Evolutionary conservation across 2,888 invertebrate genomes (phyloP), one percentile per base, ranked within the genome.

Genomic region (Polymixis lichenea): DNA sequence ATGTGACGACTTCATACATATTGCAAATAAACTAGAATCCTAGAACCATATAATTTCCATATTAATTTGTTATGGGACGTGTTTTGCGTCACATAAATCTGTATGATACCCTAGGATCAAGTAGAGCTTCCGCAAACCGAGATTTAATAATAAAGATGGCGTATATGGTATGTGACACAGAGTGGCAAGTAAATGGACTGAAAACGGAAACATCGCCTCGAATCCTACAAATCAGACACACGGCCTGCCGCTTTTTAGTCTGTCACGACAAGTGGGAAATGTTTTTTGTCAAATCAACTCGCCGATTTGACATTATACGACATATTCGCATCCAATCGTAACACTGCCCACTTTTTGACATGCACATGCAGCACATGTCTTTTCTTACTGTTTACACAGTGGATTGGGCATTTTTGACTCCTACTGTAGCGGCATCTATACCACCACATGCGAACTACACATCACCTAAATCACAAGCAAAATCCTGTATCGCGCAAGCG

Each of bases 1-100:
- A 88, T 86, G 83, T 89, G 91, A 90, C 89, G 89, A 88, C 82
- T 85, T 87, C 62, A 91, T 91, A 87, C 86, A 91, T 91, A 87
- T 91, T 91, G 80, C 75, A 90, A 87, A 28, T 65, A 70, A 77
- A 87, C 78, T 87, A 86, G 83, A 88, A 84, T 84, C 82, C 76
- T 85, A 89, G 89, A 89, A 88, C 76, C 87, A 79, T 88, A 84
- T 86, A 82, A 89, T 88, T 89, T 89, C 72, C 84, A 87, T 88
- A 87, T 79, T 89, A 88, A 90, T 87, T 83, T 75, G 72, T 74
- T 62, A 85, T 68, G 77, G 70, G 68, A 80, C 77, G 73, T 85
- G 82, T 85, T 87, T 77, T 78, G 75, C 72, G 67, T 71, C 72
- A 68, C 71, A 81, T 85, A 81, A 85, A 82, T 85, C 67, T 78